Base-by-base conservation (phyloP, 2,888 invertebrate species). In the Pandemis heparana region DNA sequence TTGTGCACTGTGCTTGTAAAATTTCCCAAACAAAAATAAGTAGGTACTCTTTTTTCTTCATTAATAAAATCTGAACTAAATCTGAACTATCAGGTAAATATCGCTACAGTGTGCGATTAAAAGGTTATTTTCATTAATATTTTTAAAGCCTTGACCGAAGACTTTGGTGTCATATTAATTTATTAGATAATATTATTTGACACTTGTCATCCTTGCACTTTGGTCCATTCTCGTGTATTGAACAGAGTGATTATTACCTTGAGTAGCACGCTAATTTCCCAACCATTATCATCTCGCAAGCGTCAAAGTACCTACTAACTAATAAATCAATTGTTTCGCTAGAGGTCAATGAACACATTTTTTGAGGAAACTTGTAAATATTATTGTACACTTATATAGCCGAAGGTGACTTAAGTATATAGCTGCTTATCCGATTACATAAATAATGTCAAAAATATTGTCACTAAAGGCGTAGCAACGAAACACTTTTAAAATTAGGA, bases 231-330 rank as follows among this genome's bases (percentile, higher is more conserved):
- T 53, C 51, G 43, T 53, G 41, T 64, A 41, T 16, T 59, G 60
- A 74, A 74, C 59, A 38, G 48, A 65, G 70, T 60, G 53, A 70
- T 65, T 69, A 59, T 64, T 65, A 65, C 65, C 41, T 53, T 65
- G 60, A 51, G 23, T 41, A 32, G 38, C 41, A 64, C 59, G 73
- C 41, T 39, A 68, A 68, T 72, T 39, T 68, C 7, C 16, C 8
- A 69, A 39, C 61, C 62, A 66, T 62, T 72, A 72, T 43, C 39
- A 59, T 63, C 18, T 63, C 23, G 12, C 23, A 43, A 43, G 43
- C 18, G 16, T 14, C 32, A 14, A 46, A 16, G 43, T 43, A 3
- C 18, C 39, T 61, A 39, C 16, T n/a, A 3, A 43, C 39, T 61
- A 39, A 16, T n/a, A 41, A 41, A 62, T 59, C 18, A 23, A 70